Evolutionary conservation across 2,797 vertebrate species (phyloP), one percentile per base, ranked within the genome.

Genomic region (Peromyscus aztecus): DNA sequence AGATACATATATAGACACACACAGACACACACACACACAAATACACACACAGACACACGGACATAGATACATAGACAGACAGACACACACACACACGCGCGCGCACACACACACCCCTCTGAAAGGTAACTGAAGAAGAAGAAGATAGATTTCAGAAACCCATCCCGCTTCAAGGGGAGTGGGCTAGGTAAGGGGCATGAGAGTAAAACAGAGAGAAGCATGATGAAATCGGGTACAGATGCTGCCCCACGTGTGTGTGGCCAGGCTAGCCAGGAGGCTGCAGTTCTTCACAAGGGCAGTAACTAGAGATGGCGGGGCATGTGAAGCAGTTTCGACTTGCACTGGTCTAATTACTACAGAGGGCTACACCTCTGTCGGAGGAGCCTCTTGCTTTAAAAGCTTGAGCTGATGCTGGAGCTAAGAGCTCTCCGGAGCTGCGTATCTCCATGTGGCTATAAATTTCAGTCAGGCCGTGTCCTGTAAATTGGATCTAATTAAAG

Each of bases 341-440:
- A 65, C 89, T 75, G 16, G 12, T 61, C 40, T 83, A 89, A 96
- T 97, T 86, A 86, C 40, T 40, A 29, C 55, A 84, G 73, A 80
- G 27, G 55, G 6, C 92, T 94, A 13, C 0, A 57, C n/a, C 94
- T 95, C 31, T 2, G 4, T 91, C 80, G 90, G 90, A 80, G 16
- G 77, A 95, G 91, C 84, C 71, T 87, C 40, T 88, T 75, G 24
- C 49, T 94, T 96, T 90, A 94, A 94, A 95, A 93, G 85, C 81
- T 86, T 75, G 76, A 86, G 69, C 77, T 43, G 90, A 77, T 92
- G 82, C 27, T 37, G 95, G 88, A 37, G 31, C 52, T 52, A 73
- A 83, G 55, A 91, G 88, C 49, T 95, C 88, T 96, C 86, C 96
- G 97, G 86, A 97, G 73, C 24, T 3, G 29, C 4, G 9, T 75